Base-by-base conservation (phyloP, 2,888 invertebrate genomes). In the Caenorhabditis imperialis region DNA sequence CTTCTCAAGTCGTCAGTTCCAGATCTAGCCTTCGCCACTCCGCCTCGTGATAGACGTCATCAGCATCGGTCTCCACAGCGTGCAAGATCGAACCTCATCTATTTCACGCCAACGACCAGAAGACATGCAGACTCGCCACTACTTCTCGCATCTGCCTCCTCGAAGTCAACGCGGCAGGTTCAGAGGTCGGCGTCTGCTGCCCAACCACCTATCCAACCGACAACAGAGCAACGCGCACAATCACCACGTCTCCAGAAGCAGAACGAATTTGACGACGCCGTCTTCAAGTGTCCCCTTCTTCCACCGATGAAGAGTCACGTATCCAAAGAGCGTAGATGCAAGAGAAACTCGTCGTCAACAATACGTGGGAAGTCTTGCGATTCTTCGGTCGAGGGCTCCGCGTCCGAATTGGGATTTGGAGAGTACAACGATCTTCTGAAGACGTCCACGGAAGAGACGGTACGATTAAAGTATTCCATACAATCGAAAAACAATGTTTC, bases 231-330 rank as follows among this genome's bases (percentile, higher is more conserved):
- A 38, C 20, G 37, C 18, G 38, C 40, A 27, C 47, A 47, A 20
- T 22, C 42, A 33, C 18, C 22, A 44, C 42, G 14, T 30, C 42
- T 30, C 55, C 35, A 20, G 30, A 3, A 48, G 33, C 25, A 33
- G 16, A 27, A 25, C 10, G 12, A 23, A 2, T 18, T 38, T 1
- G 27, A 54, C 16, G 48, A 60, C 10, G 10, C 30, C 3, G 5
- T 40, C 1, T 72, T 72, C 63, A 72, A 72, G 42, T 63, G 57
- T 47, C 72, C 72, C 18, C 14, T 72, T 7, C 23, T 72, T 23
- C 72, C 72, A 20, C 63, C 72, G 7, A 72, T 72, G 72, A 51
- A 47, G 37, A 50, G 51, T 10, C 62, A 62, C 35, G 62, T 62
- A n/a, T 27, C 50, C 50, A 63, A 47, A 50, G 37, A 37, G 25